Percentiles rank a stretch among this genome's conserved stretches.
phyloP scores from a whole-genome alignment of 1,140 invertebrate species.

The Drosophila oshimai region DNA sequence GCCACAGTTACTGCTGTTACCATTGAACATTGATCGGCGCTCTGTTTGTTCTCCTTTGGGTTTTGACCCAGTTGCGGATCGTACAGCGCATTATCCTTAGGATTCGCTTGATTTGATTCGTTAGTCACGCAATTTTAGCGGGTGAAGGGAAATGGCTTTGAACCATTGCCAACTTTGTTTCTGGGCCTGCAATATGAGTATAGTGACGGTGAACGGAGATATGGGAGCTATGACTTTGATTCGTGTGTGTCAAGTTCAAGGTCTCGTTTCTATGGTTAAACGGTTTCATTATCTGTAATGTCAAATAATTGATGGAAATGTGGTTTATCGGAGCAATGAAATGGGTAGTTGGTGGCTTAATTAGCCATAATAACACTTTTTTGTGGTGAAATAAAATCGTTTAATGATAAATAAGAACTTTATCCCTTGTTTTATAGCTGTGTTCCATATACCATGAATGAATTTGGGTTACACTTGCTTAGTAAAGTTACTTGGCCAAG shows the following conservation, averaged over 20 bases:
- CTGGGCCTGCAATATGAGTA: neutral
- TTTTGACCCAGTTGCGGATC: slow-evolving; percentile 49
- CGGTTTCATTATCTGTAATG: slow-evolving; percentile 12
- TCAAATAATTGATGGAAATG: neutral
- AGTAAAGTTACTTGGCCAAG: neutral
- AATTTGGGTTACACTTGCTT: no score
- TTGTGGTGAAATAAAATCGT: neutral
- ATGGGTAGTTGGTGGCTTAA: slow-evolving; percentile 1
- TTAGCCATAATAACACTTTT: neutral
- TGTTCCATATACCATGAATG: no score
- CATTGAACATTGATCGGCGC: slow-evolving; percentile 58
- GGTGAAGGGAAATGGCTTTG: neutral
- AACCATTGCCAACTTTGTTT: neutral
- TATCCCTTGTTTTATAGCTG: no score
- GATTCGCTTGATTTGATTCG: slow-evolving; percentile 19
- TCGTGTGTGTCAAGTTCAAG: slow-evolving; percentile 61
- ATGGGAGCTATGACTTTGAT: neutral
- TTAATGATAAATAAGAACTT: no score
- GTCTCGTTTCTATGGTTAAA: slow-evolving; percentile 9
- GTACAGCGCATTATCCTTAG: slow-evolving; percentile 18
- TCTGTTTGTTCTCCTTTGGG: slow-evolving; percentile 17
- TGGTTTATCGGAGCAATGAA: slow-evolving; percentile 1
- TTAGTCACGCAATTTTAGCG: slow-evolving; percentile 55
- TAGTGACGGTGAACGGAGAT: no score
- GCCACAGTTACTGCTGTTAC: slow-evolving; percentile 1